These are phyloP conservation scores for Caretta caretta DNA, from an alignment of 2,113 vertebrate species.

Conservation along the genomic window DNA sequence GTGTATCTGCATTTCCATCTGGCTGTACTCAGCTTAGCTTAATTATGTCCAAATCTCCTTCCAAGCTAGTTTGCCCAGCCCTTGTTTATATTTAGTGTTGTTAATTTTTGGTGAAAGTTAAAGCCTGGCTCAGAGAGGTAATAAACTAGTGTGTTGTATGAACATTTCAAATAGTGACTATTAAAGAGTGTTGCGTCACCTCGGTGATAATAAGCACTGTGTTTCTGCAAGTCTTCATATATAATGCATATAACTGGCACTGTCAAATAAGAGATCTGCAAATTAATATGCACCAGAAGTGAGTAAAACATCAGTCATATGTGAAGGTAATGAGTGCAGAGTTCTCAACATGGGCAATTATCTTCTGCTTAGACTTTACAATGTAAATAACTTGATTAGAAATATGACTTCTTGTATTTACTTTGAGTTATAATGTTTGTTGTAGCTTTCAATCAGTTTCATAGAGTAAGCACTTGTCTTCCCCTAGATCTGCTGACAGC, in stretches of 20 bases:
- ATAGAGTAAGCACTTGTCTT: conserved; percentile 18
- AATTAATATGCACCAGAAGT: background rate
- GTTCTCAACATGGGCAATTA: background rate
- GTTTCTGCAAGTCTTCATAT: background rate
- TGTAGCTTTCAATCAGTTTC: background rate
- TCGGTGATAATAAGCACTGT: background rate
- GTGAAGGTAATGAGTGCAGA: background rate
- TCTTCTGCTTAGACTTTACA: background rate
- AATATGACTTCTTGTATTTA: background rate
- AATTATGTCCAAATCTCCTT: background rate
- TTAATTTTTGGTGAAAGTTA: background rate
- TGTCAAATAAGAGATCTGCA: background rate
- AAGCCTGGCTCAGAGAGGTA: background rate
- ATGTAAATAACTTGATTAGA: background rate
- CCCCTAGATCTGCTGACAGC: background rate
- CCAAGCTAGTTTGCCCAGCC: background rate
- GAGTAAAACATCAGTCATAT: background rate
- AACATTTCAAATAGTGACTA: background rate
- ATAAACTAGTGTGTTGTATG: accelerated
- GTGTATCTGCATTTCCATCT: background rate
- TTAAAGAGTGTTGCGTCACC: background rate
- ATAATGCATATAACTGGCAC: background rate
- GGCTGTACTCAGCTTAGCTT: background rate
- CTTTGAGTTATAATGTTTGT: conserved; percentile 11
- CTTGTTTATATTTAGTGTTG: background rate